Conservation (phyloP, 2,797 vertebrate species). For the Molossus molossus region DNA sequence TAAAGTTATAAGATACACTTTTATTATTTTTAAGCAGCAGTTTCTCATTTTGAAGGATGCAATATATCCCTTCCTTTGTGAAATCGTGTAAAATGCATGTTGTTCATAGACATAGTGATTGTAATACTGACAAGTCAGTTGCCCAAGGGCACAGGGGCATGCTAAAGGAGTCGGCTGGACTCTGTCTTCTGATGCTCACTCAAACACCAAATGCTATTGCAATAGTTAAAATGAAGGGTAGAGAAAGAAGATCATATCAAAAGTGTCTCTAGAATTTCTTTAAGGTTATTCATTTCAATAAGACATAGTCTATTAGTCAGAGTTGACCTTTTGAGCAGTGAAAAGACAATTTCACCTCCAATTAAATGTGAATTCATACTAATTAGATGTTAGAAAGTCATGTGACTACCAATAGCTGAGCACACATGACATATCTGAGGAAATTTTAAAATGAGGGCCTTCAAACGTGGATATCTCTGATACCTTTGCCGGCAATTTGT, state of each 20-base stretch:
- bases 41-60: constrained; percentile 58
- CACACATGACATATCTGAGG: not conserved
- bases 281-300: constrained; percentile 38
- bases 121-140: not conserved
- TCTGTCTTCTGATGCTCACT: not conserved
- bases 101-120: constrained; percentile 26
- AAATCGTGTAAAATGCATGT: constrained; percentile 10
- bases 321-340: constrained; percentile 1
- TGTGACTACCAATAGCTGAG: not conserved
- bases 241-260: not conserved
- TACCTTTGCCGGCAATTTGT: not conserved
- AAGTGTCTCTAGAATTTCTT: constrained; percentile 20
- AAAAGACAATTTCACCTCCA: not conserved
- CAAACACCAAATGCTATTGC: not conserved
- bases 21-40: not conserved
- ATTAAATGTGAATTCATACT: not conserved
- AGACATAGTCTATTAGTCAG: constrained; percentile 35
- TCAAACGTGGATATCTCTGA: not conserved
- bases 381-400: constrained; percentile 14
- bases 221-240: not conserved
- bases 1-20: not conserved
- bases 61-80: constrained; percentile 9
- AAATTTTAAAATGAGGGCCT: not conserved
- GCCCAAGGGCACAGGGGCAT: not conserved
- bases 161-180: not conserved